phyloP scores from a whole-genome alignment of 2,113 vertebrate genomes.

The Hydrolagus affinis region DNA sequence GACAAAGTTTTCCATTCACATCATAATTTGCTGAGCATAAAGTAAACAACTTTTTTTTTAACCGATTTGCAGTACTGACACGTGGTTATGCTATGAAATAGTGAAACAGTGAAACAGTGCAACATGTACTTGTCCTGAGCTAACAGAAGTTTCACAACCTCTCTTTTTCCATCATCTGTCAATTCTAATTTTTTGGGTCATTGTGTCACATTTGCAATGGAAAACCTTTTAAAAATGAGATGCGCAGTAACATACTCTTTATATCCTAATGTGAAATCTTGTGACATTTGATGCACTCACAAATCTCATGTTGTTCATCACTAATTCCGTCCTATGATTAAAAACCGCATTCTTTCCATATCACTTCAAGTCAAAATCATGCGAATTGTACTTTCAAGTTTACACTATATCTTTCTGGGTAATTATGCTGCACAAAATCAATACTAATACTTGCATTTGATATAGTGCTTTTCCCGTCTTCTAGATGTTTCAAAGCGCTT shows the following conservation, averaged over 20 bases:
- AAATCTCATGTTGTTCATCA: not conserved
- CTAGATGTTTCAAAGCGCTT: too few relatives aligned
- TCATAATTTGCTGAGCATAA: too few relatives aligned
- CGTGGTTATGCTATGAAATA: not conserved
- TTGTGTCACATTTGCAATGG: conserved; percentile 6
- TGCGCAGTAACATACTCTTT: not conserved
- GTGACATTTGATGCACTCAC: conserved; percentile 2
- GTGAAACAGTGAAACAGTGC: not conserved
- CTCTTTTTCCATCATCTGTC: conserved; percentile 7
- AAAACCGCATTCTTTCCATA: not conserved
- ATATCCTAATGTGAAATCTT: not conserved
- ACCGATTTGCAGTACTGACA: too few relatives aligned
- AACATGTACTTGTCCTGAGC: not conserved
- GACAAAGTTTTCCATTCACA: too few relatives aligned
- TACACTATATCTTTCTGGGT: not conserved
- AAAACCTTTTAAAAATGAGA: not conserved
- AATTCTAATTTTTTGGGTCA: not conserved
- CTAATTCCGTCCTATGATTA: not conserved
- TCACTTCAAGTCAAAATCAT: not conserved
- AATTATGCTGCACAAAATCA: too few relatives aligned
- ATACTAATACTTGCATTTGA: too few relatives aligned
- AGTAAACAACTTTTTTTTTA: too few relatives aligned
- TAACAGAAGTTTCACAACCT: not conserved
- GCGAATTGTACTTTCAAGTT: not conserved
- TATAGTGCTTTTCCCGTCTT: too few relatives aligned